These are phyloP conservation scores for Rhinolophus ferrumequinum DNA, from an alignment of 2,113 vertebrate species.

Conservation along the genomic window DNA sequence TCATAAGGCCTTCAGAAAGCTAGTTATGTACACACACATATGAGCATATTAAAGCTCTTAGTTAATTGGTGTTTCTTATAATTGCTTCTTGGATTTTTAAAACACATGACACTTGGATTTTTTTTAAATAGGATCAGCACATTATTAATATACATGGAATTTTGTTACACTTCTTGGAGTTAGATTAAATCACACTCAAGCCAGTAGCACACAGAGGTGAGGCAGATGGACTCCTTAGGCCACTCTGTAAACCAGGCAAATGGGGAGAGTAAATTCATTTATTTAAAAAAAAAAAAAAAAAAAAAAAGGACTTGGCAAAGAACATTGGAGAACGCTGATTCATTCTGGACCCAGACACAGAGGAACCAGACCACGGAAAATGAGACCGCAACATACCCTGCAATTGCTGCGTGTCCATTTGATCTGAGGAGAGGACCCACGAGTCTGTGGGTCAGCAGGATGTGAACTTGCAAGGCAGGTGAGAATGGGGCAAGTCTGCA, in stretches of 20 bases:
- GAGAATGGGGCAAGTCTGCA: not conserved
- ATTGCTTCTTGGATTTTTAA: not conserved
- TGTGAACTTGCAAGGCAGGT: not conserved
- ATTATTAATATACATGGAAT: not conserved
- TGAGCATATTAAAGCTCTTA: constrained; percentile 33
- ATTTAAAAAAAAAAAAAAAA: not conserved
- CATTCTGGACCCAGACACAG: not conserved
- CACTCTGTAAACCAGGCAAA: not conserved
- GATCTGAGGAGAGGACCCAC: not conserved
- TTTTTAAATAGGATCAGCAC: not conserved
- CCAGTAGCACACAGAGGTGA: not conserved
- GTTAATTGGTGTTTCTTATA: not conserved
- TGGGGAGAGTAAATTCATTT: not conserved
- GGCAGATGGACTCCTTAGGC: not conserved
- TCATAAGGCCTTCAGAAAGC: constrained; percentile 18
- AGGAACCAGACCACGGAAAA: not conserved
- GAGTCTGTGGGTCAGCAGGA: not conserved
- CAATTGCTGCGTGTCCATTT: not conserved
- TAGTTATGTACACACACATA: not conserved
- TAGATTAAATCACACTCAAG: not conserved
- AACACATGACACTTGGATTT: not conserved
- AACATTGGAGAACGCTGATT: not conserved
- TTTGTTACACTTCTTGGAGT: not conserved
- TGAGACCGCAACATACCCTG: not conserved
- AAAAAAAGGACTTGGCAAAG: not conserved